Evolutionary conservation across 2,113 vertebrate genomes (phyloP).

Genomic region (Lasiurus cinereus): DNA sequence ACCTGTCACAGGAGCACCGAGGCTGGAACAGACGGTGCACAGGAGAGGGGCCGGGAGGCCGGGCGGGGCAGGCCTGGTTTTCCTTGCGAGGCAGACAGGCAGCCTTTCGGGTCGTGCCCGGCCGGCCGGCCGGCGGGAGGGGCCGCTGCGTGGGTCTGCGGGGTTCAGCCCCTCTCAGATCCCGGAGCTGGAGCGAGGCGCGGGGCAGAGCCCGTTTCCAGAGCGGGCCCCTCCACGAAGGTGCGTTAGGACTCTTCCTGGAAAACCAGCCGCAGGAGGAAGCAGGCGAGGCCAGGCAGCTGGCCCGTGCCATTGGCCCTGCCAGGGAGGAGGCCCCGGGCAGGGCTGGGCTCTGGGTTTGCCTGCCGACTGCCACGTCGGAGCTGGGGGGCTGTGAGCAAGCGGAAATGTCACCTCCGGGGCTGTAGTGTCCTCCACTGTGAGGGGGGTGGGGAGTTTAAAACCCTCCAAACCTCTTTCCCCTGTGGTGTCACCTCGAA

Average conservation of each 20-base stretch:
- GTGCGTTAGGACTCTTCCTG: conserved; percentile 28
- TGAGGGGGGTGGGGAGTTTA: background rate
- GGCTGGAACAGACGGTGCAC: background rate
- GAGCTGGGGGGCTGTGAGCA: background rate
- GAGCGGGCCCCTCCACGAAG: background rate
- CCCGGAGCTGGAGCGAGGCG: background rate
- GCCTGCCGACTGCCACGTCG: background rate
- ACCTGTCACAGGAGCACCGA: background rate
- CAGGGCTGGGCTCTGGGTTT: background rate
- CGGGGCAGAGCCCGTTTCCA: background rate
- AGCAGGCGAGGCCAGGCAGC: background rate
- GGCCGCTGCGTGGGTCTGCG: background rate
- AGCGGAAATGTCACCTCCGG: background rate
- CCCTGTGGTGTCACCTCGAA: background rate
- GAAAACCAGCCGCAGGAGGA: conserved; percentile 32
- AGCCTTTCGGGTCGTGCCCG: background rate
- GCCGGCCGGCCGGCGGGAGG: rapidly evolving
- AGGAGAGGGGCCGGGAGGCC: background rate
- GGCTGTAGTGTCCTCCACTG: background rate
- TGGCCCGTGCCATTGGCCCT: background rate
- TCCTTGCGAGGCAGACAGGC: background rate
- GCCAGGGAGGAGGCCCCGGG: background rate
- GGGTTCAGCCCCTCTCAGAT: background rate
- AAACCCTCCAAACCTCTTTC: background rate
- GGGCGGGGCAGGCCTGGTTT: background rate